phyloP scores from a whole-genome alignment of 1,140 invertebrate species.

The Trichonephila clavata region DNA sequence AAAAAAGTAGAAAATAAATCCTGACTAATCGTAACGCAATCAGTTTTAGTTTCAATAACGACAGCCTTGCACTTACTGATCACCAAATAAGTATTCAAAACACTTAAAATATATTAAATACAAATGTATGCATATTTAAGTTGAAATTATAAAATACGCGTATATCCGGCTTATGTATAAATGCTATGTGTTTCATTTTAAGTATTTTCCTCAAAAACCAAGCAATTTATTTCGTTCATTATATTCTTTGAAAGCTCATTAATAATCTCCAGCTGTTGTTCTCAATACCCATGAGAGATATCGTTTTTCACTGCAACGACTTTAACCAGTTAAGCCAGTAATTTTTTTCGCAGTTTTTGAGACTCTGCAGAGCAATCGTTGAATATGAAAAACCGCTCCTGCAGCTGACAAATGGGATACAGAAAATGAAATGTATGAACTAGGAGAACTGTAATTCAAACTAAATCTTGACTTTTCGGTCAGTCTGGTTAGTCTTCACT shows the following conservation, averaged over 20 bases:
- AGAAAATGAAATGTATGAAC: not conserved
- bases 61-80: too few relatives aligned
- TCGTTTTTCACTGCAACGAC: not conserved
- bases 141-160: too few relatives aligned
- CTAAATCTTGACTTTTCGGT: not conserved
- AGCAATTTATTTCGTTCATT: not conserved
- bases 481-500: not conserved
- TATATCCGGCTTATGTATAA: not conserved
- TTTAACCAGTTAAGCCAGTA: not conserved
- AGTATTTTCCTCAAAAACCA: not conserved
- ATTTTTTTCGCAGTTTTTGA: not conserved
- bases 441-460: not conserved
- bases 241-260: conserved; percentile 11
- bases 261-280: conserved; percentile 13
- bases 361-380: not conserved
- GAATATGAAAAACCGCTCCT: not conserved
- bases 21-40: too few relatives aligned
- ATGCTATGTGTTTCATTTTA: not conserved
- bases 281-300: conserved; percentile 1
- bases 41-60: too few relatives aligned
- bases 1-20: too few relatives aligned
- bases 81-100: too few relatives aligned
- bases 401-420: not conserved
- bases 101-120: too few relatives aligned
- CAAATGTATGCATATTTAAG: too few relatives aligned